Percentiles rank a stretch among this genome's conserved stretches.
These are phyloP conservation scores for Steatornis caripensis DNA, from an alignment of 2,113 vertebrate species.

Conservation along the genomic window DNA sequence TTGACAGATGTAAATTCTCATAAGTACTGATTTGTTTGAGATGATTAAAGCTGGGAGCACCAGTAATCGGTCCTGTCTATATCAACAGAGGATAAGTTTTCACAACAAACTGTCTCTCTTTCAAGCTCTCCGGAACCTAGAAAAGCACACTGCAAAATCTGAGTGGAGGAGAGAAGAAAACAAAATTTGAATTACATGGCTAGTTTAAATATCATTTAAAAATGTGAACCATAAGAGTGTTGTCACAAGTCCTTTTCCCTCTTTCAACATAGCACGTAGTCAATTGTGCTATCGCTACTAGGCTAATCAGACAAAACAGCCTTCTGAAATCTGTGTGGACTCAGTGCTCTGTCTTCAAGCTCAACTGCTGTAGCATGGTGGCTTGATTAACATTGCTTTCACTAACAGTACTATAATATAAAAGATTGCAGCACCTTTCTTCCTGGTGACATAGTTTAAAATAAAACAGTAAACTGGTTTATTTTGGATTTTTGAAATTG, in stretches of 20 bases:
- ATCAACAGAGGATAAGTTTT: background rate
- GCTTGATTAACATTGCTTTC: background rate
- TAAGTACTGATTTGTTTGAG: background rate
- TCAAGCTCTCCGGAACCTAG: background rate
- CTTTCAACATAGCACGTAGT: background rate
- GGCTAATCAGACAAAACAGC: background rate
- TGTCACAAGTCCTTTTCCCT: background rate
- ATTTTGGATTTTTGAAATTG: background rate
- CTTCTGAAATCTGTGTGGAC: background rate
- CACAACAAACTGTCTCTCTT: background rate
- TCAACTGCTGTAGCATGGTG: background rate
- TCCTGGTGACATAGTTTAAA: no score
- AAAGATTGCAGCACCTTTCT: background rate
- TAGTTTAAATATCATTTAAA: background rate
- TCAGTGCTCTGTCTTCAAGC: background rate
- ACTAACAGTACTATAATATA: background rate
- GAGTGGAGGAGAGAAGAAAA: background rate
- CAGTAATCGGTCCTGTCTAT: background rate
- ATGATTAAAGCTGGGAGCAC: background rate
- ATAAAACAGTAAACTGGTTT: background rate
- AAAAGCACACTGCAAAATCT: background rate
- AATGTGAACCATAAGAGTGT: background rate
- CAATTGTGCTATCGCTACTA: background rate
- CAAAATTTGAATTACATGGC: background rate
- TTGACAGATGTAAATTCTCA: background rate